Conservation (phyloP, 2,113 vertebrate species). For the Cranoglanis bouderius region DNA sequence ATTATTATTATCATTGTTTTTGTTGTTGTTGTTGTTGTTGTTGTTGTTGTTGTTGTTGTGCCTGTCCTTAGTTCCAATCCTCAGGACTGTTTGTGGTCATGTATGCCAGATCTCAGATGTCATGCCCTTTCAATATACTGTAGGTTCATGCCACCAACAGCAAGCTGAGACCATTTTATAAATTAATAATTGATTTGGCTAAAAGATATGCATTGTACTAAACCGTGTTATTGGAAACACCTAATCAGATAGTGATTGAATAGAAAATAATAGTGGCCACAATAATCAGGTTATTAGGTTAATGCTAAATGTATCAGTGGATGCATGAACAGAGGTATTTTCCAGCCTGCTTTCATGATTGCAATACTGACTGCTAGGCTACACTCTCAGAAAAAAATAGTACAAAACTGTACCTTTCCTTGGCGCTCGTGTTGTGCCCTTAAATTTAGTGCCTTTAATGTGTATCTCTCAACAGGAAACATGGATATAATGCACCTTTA, state of each 20-base stretch:
- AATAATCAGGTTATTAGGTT: not conserved
- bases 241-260: not conserved
- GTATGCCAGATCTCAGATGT: constrained; percentile 39
- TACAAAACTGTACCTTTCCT: not conserved
- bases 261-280: not conserved
- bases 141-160: constrained; percentile 13
- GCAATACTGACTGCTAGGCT: not conserved
- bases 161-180: constrained; percentile 38
- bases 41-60: not conserved
- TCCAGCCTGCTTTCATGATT: not conserved
- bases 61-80: not conserved
- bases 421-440: not conserved
- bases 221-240: not conserved
- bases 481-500: not conserved
- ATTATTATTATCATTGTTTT: not conserved
- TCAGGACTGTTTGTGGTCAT: not conserved
- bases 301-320: not conserved
- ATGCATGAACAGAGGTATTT: not conserved
- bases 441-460: not conserved
- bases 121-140: constrained; percentile 29
- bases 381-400: not conserved
- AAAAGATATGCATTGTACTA: constrained; percentile 34
- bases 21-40: not conserved
- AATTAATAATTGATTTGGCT: constrained; percentile 49
- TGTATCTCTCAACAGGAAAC: not conserved